These are phyloP conservation scores for Mustelus asterias DNA, from an alignment of 2,113 vertebrate species.

Conservation along the genomic window DNA sequence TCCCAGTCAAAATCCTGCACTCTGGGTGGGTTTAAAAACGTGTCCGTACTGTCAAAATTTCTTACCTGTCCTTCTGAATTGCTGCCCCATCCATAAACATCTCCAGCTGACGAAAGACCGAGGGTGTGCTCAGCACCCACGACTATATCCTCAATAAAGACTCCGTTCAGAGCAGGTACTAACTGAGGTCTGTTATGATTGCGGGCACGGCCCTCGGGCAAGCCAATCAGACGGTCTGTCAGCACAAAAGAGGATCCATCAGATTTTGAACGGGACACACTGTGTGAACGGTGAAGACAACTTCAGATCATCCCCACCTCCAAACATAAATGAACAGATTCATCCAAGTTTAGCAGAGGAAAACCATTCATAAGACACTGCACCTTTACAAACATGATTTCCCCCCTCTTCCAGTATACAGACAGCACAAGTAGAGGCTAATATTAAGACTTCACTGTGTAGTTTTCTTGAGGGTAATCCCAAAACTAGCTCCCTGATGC, in stretches of 20 bases:
- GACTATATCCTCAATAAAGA: constrained; percentile 68
- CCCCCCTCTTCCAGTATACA: background rate
- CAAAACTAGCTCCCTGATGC: background rate
- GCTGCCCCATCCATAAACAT: constrained; percentile 74
- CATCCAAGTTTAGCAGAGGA: background rate
- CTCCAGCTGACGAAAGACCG: constrained; percentile 62
- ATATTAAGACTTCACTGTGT: background rate
- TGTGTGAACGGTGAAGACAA: constrained; percentile 14
- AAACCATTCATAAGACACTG: background rate
- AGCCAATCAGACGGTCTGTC: constrained; percentile 69
- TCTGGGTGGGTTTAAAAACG: background rate
- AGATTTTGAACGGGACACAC: constrained; percentile 24
- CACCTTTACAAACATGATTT: background rate
- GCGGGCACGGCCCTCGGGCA: constrained; percentile 71
- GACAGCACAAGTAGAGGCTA: background rate
- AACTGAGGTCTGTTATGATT: constrained; percentile 74
- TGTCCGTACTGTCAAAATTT: background rate
- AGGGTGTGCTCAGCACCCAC: constrained; percentile 73
- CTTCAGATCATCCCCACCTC: background rate
- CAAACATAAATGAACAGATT: background rate
- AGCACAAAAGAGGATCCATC: background rate
- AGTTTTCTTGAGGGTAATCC: background rate
- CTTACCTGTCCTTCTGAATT: constrained; percentile 73
- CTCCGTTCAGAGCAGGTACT: constrained; percentile 60
- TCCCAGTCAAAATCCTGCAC: background rate